Base-by-base conservation (phyloP, 2,113 vertebrate species). In the Podarcis raffonei region DNA sequence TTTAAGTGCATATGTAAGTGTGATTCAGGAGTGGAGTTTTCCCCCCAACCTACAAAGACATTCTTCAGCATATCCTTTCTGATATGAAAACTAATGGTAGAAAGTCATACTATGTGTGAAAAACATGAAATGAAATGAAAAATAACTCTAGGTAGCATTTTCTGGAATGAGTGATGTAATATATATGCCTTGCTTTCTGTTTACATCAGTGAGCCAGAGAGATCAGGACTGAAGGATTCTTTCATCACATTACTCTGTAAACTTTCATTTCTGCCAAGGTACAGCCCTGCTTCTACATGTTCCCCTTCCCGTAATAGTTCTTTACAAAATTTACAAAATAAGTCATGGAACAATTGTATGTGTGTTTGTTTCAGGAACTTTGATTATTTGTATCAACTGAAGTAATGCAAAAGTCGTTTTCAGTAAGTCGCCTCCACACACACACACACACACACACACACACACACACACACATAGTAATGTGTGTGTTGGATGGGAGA, bases 11-110 rank as follows among this genome's bases (percentile, higher is more conserved):
- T 53, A 71, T 57, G 30, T 32, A 42, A 57, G 22, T 79, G 65
- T 68, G 65, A 81, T 81, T 37, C 23, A 59, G 1, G 18, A 80
- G 30, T 27, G 22, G n/a, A 42, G 32, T 53, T 35, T 23, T 69
- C 25, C 12, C 9, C 25, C 15, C n/a, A 87, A 32, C 22, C 42
- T 69, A 66, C 57, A 39, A 81, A 35, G 15, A n/a, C n/a, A 53
- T 79, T 69, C 85, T 69, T 32, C 25, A 6, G 22, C 32, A 57
- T 35, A 71, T 71, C 80, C 15, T 57, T 37, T 80, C 42, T 57
- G 23, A 6, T 71, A 71, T 80, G 76, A 87, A 87, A 80, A 87
- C 71, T 81, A 81, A 69, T 80, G 8, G 77, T 25, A 35, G 68
- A 48, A 57, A 87, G 22, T 68, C 39, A 87, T 71, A n/a, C 23